Base-by-base conservation (phyloP, 2,797 vertebrate species). In the Anguilla obscura region DNA sequence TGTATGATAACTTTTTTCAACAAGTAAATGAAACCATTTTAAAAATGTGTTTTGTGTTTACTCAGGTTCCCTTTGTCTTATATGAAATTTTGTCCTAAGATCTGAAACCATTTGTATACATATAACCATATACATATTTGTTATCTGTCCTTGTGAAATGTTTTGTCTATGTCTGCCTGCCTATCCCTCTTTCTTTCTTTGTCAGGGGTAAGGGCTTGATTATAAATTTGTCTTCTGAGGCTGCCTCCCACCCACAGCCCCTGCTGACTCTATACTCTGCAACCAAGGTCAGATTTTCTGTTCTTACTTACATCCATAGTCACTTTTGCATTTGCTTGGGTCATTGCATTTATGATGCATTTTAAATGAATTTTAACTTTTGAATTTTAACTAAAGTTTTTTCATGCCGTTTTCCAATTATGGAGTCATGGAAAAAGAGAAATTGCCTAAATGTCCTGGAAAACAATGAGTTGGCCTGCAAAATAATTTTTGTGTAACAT, bases 141-240 rank as follows among this genome's bases (percentile, higher is more conserved):
- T 27, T 66, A 21, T 12, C 69, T 30, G 74, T 40, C 30, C 36
- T 45, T 45, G 30, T 33, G 33, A 40, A 50, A 69, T 50, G 24
- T 74, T 3, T 74, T 27, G n/a, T 27, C n/a, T 74, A n/a, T 24
- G 27, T 21, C 27, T 88, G 24, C 0, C 66, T 88, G 7, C 88
- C 86, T 52, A 40, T 87, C 27, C 85, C 56, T 87, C 16, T 6
- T 45, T 69, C 89, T 45, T 12, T 79, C 2, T 40, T 36, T 79
- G 74, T 79, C 45, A 97, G 97, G 91, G 87, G 90, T 48, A 96
- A 89, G 86, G 97, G 97, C 0, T 88, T 98, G 66, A 93, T 97
- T 90, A 95, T 97, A 88, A 97, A 97, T 89, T 88, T 97, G 1
- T 95, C 96, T 10, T 97, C 97, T 21, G 54, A 88, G 58, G 18